Evolutionary conservation across 2,797 vertebrate genomes (phyloP).

Genomic region (Tangara arthus): DNA sequence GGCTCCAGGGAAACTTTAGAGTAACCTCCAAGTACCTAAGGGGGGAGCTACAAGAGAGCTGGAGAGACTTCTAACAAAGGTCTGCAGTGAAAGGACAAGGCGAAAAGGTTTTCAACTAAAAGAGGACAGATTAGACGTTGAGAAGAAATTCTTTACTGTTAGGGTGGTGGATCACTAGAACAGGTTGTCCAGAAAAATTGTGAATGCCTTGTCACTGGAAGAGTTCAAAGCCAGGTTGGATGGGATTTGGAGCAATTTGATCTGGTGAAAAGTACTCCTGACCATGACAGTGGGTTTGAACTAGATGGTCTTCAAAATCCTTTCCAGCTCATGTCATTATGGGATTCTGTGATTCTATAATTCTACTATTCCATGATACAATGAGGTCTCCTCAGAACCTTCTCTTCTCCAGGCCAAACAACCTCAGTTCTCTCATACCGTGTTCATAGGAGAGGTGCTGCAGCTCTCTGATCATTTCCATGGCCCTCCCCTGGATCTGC

Average conservation of each 20-base stretch:
- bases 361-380: background rate
- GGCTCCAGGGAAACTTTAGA: background rate
- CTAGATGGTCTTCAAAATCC: background rate
- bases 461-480: rapidly evolving
- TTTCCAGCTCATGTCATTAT: background rate
- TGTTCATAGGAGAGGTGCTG: background rate
- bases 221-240: background rate
- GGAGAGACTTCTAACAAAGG: background rate
- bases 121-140: background rate
- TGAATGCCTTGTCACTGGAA: background rate
- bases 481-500: background rate
- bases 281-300: rapidly evolving
- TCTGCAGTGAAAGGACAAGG: background rate
- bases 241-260: background rate
- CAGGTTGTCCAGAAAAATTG: background rate
- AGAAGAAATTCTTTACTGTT: background rate
- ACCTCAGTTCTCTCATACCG: background rate
- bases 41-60: rapidly evolving
- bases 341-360: background rate
- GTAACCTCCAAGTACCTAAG: background rate
- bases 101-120: background rate
- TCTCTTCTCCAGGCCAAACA: background rate
- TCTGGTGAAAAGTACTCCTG: background rate
- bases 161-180: background rate
- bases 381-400: rapidly evolving